Base-by-base conservation (phyloP, 2,888 invertebrate species). In the Lycophotia porphyrea region DNA sequence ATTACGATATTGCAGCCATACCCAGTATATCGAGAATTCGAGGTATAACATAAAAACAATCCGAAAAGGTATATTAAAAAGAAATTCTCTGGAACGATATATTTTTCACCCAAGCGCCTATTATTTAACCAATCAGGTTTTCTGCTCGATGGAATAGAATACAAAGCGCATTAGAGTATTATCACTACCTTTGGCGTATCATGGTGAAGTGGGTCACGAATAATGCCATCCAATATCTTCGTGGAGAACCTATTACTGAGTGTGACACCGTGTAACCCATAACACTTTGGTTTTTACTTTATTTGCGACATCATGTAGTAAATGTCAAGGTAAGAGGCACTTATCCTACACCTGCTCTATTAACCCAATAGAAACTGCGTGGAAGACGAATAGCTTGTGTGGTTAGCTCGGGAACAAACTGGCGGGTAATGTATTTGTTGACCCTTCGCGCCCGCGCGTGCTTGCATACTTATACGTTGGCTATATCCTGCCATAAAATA, bases 141-240 rank as follows among this genome's bases (percentile, higher is more conserved):
- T 89, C 91, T 88, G 91, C 87, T 91, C 89, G 89, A 87, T 89
- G 91, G 87, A 89, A 91, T 89, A 91, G 91, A 92, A 90, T 89
- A 87, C 87, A 90, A 90, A 91, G 89, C 88, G 86, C 87, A 81
- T 87, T 86, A 83, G 76, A 81, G 71, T 83, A 87, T 89, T 88
- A 88, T 85, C 80, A 84, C 85, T 86, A 84, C 86, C 87, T 88
- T 86, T 84, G 74, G 81, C 84, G 87, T 78, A 86, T 84, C 84
- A 78, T 76, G 80, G 71, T 75, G 81, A 91, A 88, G 77, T 91
- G 85, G 90, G 89, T 89, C 89, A 89, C 83, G 73, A 80, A 78
- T 78, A 86, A 76, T 87, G 82, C 47, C 84, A 83, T 85, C 85
- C 76, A 77, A 88, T 88, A 82, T 64, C 66, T 76, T 76, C 66